These are phyloP conservation scores for Diabrotica balteata DNA, from an alignment of 2,888 invertebrate genomes.

Conservation along the genomic window DNA sequence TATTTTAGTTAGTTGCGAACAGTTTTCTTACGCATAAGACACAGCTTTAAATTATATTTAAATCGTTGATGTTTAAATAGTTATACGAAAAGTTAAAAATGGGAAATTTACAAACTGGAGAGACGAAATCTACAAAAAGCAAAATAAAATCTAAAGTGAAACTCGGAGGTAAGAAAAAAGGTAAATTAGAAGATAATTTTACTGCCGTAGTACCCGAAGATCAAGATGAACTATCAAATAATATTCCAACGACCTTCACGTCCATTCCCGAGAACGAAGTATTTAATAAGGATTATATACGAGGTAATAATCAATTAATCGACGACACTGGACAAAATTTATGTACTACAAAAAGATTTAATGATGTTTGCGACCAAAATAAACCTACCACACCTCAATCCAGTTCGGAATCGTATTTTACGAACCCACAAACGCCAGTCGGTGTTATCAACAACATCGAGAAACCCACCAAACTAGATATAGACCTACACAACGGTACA, in stretches of 20 bases:
- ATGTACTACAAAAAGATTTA: slow-evolving; percentile 23
- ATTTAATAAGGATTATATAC: background rate
- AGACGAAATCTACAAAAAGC: slow-evolving; percentile 59
- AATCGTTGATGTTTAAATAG: slow-evolving; percentile 3
- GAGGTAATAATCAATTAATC: background rate
- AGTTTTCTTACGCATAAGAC: slow-evolving; percentile 5
- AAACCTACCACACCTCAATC: slow-evolving; percentile 64
- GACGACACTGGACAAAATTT: slow-evolving; percentile 23
- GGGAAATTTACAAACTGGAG: slow-evolving; percentile 31
- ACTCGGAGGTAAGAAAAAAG: slow-evolving; percentile 58
- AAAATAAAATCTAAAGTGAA: slow-evolving; percentile 67
- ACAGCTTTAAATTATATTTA: slow-evolving; percentile 1
- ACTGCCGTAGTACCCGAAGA: slow-evolving; percentile 49
- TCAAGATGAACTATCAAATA: slow-evolving; percentile 25
- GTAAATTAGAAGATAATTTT: slow-evolving; percentile 53
- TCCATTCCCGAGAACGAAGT: slow-evolving; percentile 28
- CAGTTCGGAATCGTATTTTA: slow-evolving; percentile 77
- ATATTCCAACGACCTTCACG: slow-evolving; percentile 32
- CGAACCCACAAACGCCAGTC: slow-evolving; percentile 71
- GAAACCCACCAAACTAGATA: slow-evolving; percentile 54
- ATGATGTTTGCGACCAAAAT: slow-evolving; percentile 43
- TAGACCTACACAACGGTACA: slow-evolving; percentile 45
- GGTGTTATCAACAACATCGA: slow-evolving; percentile 67
- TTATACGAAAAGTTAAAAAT: slow-evolving; percentile 6
- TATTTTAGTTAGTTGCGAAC: slow-evolving; percentile 10